Base-by-base conservation (phyloP, 2,888 invertebrate species). In the Acanthacorydalis orientalis region DNA sequence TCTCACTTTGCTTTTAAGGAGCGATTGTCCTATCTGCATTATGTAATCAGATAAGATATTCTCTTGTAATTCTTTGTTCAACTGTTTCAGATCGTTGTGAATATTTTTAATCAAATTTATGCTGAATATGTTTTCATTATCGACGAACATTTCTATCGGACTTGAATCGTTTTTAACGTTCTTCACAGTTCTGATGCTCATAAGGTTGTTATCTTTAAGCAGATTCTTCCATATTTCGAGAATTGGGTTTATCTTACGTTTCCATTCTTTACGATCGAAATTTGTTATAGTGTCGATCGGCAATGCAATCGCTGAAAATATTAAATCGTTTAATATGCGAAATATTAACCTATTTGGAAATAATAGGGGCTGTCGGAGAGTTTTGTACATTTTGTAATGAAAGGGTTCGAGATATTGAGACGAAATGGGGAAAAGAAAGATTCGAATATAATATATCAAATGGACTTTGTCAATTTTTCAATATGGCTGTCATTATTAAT, bases 151-250 rank as follows among this genome's bases (percentile, higher is more conserved):
- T 34, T 69, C 63, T 6, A 83, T 57, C 0, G 80, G 77, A 57
- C 60, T 35, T 43, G 46, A 49, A 51, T 50, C 46, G 37, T 50
- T 49, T 14, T 31, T 31, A 38, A 39, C 14, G 2, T 46, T 47
- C 31, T 46, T 50, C 12, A 59, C 54, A 23, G 55, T 46, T 11
- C 50, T 49, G 40, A 58, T 55, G 51, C 61, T 57, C 3, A 65
- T 53, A 52, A 64, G 67, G 51, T 64, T 63, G 12, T 62, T 57
- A 2, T 73, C 74, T 9, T 79, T 74, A 68, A 78, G 78, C 16
- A 78, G 57, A 62, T 87, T 89, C 60, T 88, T 88, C 92, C 93
- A 93, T 4, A 88, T 61, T 48, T 75, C 75, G 32, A 91, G 70
- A 44, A 89, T 67, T 0, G 86, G 83, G n/a, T 75, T 64, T 48